These are phyloP conservation scores for Sycophila texana DNA, from an alignment of 2,888 invertebrate genomes.

Conservation along the genomic window DNA sequence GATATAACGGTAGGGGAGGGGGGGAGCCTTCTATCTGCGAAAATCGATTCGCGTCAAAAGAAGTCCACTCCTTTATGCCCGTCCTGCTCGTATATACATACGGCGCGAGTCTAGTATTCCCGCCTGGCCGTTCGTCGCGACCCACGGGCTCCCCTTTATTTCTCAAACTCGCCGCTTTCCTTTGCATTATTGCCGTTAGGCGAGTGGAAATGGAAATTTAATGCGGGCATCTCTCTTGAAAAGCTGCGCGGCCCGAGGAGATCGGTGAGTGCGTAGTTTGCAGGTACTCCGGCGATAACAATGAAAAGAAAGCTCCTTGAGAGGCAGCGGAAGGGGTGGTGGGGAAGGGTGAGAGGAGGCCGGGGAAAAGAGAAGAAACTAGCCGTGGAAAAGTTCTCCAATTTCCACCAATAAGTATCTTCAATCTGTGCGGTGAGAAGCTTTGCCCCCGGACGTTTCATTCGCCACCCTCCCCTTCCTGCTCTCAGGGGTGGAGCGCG, in stretches of 20 bases:
- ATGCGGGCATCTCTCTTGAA: conserved; percentile 58
- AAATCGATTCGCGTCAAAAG: conserved; percentile 29
- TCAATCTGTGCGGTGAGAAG: conserved; percentile 24
- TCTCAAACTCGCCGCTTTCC: neutral
- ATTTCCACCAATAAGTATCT: conserved; percentile 51
- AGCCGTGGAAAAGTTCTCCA: conserved; percentile 40
- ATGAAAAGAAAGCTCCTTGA: conserved; percentile 45
- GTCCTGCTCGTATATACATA: neutral
- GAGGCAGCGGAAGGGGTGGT: neutral
- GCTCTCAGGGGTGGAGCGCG: neutral
- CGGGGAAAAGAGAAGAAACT: neutral
- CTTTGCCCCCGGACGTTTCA: conserved; percentile 5
- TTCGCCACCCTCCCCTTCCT: neutral
- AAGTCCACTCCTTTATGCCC: neutral
- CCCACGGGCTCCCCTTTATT: neutral
- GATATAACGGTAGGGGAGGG: neutral
- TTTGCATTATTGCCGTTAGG: conserved; percentile 54
- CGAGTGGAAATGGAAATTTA: conserved; percentile 68
- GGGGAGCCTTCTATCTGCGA: neutral
- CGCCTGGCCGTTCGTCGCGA: neutral
- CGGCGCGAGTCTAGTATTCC: neutral
- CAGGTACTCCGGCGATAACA: conserved; percentile 40
- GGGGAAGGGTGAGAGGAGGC: too few species aligned
- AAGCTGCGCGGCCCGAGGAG: neutral
- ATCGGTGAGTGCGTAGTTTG: conserved; percentile 35